Base-by-base conservation (phyloP, 2,888 invertebrate species). In the Eledone cirrhosa region DNA sequence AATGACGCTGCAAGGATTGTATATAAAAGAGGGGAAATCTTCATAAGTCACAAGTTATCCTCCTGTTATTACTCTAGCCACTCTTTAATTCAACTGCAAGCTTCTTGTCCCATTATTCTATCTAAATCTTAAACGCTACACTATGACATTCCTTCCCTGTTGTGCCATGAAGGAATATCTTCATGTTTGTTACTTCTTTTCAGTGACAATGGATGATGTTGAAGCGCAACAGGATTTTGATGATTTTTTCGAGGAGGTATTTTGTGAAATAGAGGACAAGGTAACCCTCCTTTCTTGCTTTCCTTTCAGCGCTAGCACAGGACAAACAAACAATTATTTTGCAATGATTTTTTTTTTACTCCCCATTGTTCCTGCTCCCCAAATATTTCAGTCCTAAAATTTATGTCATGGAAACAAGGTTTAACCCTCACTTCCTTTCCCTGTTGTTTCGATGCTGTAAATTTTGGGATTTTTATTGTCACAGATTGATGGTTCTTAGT, bases 201-300 rank as follows among this genome's bases (percentile, higher is more conserved):
- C 86, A 89, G 90, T 88, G 63, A 85, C 83, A 78, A 85, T 89
- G 82, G 96, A 97, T 1, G 98, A 98, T 90, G 98, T 98, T 90
- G 98, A 99, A 91, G 98, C 98, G 94, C 99, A 99, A 91, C 97
- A 98, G 91, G 98, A 98, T 92, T 99, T 98, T 91, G 99, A 99
- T 90, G 98, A 99, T 90, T 99, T 99, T 92, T 99, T 99, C 91
- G 99, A 99, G 92, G 99, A 99, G 92, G 98, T 99, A 1, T 99
- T 99, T 92, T 96, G 97, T 0, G 99, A 99, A 91, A 95, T 98
- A 88, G 98, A 99, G 91, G 97, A 98, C 89, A 98, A 98, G 91
- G 93, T 93, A 90, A 85, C 47, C 48, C 11, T 77, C 69, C 69
- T 69, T 69, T 69, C 69, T 69, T 33, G 69, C 69, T 33, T 69